Evolutionary conservation across 2,888 invertebrate genomes (phyloP), one percentile per base, ranked within the genome.

Genomic region (Sinotaia quadrata): DNA sequence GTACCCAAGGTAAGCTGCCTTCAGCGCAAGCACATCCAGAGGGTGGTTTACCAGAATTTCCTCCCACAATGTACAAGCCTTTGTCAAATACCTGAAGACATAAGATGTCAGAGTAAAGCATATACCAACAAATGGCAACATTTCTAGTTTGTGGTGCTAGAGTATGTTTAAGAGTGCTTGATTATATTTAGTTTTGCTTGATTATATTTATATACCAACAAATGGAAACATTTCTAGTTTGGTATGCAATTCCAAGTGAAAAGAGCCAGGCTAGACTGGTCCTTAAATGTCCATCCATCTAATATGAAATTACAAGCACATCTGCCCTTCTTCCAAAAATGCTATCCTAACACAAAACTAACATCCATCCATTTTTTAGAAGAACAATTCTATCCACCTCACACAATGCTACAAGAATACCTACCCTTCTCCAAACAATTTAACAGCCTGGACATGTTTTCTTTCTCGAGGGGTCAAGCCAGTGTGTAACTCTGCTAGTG

Each of bases 21-120:
- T 90, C 10, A 90, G 75, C 4, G 90, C 90, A 74, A 90, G 80
- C 74, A 90, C 84, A 74, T 90, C 90, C 27, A 80, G 84, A 2
- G 90, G 90, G 75, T 89, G 78, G 2, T 88, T 87, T 8, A 86
- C 71, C 58, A 90, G 75, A 29, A 90, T 89, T n/a, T 87, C 80
- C 73, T 90, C 90, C 90, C 90, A 90, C 18, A 60, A 51, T 15
- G 2, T 21, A 24, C 61, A 61, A 5, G 73, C 73, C 15, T 63
- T 36, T 8, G 47, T 58, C 47, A 62, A 51, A 31, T 65, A 61
- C 4, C 68, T 68, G 49, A n/a, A 33, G 49, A 57, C 44, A 56
- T 2, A n/a, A 2, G 15, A 41, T 1, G 15, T 3, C 15, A 2
- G 41, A 3, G 2, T 41, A 41, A 12, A 12, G n/a, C n/a, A 2